Evolutionary conservation across 37 sponge, comb jelly and placozoan genomes (phyloP).

Genomic region (Spongilla lacustris): DNA sequence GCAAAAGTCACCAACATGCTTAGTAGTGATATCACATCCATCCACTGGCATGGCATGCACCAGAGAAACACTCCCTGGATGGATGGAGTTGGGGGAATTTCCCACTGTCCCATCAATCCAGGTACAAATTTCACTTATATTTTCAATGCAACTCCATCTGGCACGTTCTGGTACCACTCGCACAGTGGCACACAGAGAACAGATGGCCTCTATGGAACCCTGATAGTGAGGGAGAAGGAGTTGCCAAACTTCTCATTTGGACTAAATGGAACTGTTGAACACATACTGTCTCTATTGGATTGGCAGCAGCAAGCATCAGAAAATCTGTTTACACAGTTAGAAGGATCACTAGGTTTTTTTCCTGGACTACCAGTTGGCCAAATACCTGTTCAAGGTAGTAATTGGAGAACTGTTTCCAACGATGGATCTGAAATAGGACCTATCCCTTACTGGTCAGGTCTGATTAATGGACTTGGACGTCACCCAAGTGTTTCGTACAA

Average conservation of each 20-base stretch:
- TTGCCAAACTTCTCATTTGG: background rate
- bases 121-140: conserved; percentile 54
- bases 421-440: conserved; percentile 75
- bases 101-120: conserved; percentile 72
- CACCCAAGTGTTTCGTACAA: background rate
- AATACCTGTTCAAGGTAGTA: conserved; percentile 8
- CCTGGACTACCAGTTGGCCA: conserved; percentile 1
- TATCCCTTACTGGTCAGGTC: conserved; percentile 68
- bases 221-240: conserved; percentile 59
- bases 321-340: conserved; percentile 32
- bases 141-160: conserved; percentile 63
- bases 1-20: conserved; percentile 65
- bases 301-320: conserved; percentile 70
- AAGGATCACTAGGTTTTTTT: conserved; percentile 39
- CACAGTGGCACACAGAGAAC: conserved; percentile 81
- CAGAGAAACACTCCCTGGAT: conserved; percentile 71
- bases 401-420: background rate
- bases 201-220: conserved; percentile 80
- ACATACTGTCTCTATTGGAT: conserved; percentile 77
- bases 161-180: conserved; percentile 89
- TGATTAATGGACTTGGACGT: conserved; percentile 85
- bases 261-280: conserved; percentile 39
- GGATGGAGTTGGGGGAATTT: conserved; percentile 78
- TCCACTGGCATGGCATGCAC: conserved; percentile 92
- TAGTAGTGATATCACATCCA: conserved; percentile 52